Percentiles rank a stretch among this genome's conserved stretches.
These are phyloP conservation scores for Mesoclemmys tuberculata DNA, from an alignment of 2,113 vertebrate species.

Conservation along the genomic window DNA sequence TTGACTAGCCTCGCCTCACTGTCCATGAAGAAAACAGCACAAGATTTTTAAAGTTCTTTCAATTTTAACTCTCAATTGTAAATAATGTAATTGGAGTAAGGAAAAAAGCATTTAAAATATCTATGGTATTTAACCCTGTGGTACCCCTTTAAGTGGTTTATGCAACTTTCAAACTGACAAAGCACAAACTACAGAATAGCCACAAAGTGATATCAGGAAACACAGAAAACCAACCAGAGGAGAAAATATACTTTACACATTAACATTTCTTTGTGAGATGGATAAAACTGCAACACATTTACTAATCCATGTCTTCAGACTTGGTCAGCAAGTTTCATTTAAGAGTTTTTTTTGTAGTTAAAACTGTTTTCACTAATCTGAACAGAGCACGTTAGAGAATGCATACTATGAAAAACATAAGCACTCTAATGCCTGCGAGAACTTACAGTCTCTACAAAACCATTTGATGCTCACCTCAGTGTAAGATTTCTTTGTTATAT, in stretches of 20 bases:
- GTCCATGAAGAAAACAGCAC: neutral
- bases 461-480: constrained; percentile 86
- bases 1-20: neutral
- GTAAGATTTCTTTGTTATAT: constrained; percentile 98
- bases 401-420: neutral
- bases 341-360: neutral
- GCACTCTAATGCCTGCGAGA: neutral
- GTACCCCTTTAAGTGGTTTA: neutral
- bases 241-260: neutral
- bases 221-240: neutral
- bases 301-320: neutral
- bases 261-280: neutral
- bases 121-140: neutral
- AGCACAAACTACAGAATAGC: neutral
- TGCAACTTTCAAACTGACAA: neutral
- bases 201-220: neutral
- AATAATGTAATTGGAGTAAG: neutral
- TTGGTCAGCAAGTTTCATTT: neutral
- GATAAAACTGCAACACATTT: neutral
- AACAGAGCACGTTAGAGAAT: neutral
- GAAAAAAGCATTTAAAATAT: neutral
- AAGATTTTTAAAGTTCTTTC: neutral
- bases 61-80: neutral
- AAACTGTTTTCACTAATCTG: neutral
- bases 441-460: neutral